Evolutionary conservation across 2,113 vertebrate species (phyloP), one percentile per base, ranked within the genome.

Genomic region (Thermophis baileyi): DNA sequence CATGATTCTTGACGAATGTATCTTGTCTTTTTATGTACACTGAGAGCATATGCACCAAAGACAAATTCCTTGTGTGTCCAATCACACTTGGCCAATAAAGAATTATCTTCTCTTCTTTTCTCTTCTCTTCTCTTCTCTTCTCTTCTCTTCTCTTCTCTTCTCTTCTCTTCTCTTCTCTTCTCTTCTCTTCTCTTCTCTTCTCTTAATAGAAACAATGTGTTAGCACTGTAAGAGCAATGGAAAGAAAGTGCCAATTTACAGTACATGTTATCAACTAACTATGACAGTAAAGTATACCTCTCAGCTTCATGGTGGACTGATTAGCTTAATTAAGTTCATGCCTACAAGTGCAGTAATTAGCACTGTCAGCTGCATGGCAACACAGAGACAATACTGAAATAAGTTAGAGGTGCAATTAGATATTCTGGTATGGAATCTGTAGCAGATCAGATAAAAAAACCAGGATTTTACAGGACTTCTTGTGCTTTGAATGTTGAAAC

Each of bases 241-340:
- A 96, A 96, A 94, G 96, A 96, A 95, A 94, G 57, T 63, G 91
- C 89, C 91, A 55, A 95, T 95, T 94, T 96, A 96, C n/a, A n/a
- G n/a, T n/a, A n/a, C 91, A 95, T 96, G 92, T 96, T 96, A 93
- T 51, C 90, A 95, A 92, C 89, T 50, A 91, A 92, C 90, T 91
- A 90, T 96, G 96, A 95, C 92, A 97, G 95, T 95, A 95, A 93
- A 95, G 88, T 94, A 40, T 97, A 97, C 97, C 97, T 97, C 96
- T 97, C 97, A 97, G 94, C 87, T 95, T 93, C 90, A 87, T 95
- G 90, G 93, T 85, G 93, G 94, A 92, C 93, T 94, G 93, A 97
- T 96, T 95, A 97, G 95, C 94, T 97, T 97, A 96, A 97, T 96
- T 97, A 94, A 95, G 91, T 94, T 93, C 94, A 96, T 96, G 93